Percentiles rank a stretch among this genome's conserved stretches.
Evolutionary conservation across 2,888 invertebrate genomes (phyloP).

Genomic region (Malthinus seriepunctatus): DNA sequence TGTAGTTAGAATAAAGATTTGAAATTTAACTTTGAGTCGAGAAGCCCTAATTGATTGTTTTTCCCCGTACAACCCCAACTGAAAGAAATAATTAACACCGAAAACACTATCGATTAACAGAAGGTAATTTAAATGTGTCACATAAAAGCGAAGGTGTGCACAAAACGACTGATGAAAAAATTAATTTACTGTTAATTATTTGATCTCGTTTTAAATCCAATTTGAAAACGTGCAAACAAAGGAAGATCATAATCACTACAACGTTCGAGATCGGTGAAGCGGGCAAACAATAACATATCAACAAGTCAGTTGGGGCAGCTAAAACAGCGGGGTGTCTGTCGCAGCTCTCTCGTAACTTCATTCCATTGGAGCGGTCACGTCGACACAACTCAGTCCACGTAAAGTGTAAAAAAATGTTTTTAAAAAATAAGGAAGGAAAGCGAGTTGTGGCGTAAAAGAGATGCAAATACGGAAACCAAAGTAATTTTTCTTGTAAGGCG

Average conservation of each 20-base stretch:
- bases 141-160: no score
- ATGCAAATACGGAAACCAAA: constrained; percentile 2
- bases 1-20: no score
- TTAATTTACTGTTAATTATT: constrained; percentile 4
- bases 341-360: constrained; percentile 22
- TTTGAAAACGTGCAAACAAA: constrained; percentile 24
- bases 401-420: constrained; percentile 10
- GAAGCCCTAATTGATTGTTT: no score
- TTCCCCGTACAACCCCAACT: no score
- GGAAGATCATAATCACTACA: constrained; percentile 26
- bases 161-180: neutral
- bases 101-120: no score
- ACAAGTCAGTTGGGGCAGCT: constrained; percentile 31
- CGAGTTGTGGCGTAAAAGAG: constrained; percentile 2
- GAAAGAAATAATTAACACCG: no score
- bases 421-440: constrained; percentile 10
- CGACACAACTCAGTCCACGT: constrained; percentile 9
- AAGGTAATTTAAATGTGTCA: no score
- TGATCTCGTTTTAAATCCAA: constrained; percentile 18
- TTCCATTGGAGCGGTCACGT: constrained; percentile 20
- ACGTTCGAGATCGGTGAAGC: constrained; percentile 25
- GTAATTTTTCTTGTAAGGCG: constrained; percentile 5
- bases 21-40: no score
- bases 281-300: constrained; percentile 34
- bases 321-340: constrained; percentile 24